A percentile compares a stretch with the other conserved stretches of the same genome.
Evolutionary conservation across 2,888 invertebrate species (phyloP).

Genomic region (Perizoma flavofasciatum): DNA sequence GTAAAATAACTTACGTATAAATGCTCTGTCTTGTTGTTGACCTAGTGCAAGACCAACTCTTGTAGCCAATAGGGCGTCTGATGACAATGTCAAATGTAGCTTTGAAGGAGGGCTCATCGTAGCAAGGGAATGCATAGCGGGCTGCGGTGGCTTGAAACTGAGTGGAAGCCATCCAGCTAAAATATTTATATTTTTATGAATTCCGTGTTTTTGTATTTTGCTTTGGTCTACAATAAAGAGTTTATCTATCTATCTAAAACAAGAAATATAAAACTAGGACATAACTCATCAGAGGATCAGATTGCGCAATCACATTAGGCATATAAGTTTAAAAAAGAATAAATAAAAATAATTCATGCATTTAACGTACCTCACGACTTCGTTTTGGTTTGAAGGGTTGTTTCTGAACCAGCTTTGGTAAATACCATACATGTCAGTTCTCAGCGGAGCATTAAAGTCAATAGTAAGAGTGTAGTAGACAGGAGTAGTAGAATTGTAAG

Average conservation of each 20-base stretch:
- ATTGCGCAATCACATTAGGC: no score
- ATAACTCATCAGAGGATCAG: no score
- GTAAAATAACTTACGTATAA: constrained; percentile 47
- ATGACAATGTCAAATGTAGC: constrained; percentile 89
- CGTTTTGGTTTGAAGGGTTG: constrained; percentile 29
- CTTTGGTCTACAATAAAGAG: no score
- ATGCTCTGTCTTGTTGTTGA: constrained; percentile 31
- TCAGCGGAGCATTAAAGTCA: constrained; percentile 55
- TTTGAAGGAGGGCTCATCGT: constrained; percentile 93
- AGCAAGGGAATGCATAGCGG: constrained; percentile 90
- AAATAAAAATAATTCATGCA: neutral
- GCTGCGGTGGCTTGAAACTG: constrained; percentile 88
- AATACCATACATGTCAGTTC: constrained; percentile 74
- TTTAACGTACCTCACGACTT: constrained; percentile 48
- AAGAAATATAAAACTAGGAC: constrained; percentile 12
- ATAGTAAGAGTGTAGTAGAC: constrained; percentile 54
- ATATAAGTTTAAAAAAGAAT: neutral
- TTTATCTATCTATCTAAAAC: no score
- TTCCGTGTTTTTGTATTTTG: no score
- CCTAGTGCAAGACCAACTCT: constrained; percentile 83
- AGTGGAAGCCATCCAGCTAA: constrained; percentile 86
- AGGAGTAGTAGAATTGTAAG: constrained; percentile 44
- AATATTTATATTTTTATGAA: no score
- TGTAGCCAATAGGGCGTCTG: constrained; percentile 77
- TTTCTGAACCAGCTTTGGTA: constrained; percentile 72